Percentiles rank a stretch among this genome's conserved stretches.
phyloP scores from a whole-genome alignment of 2,888 invertebrate species.

The Apeira syringaria region DNA sequence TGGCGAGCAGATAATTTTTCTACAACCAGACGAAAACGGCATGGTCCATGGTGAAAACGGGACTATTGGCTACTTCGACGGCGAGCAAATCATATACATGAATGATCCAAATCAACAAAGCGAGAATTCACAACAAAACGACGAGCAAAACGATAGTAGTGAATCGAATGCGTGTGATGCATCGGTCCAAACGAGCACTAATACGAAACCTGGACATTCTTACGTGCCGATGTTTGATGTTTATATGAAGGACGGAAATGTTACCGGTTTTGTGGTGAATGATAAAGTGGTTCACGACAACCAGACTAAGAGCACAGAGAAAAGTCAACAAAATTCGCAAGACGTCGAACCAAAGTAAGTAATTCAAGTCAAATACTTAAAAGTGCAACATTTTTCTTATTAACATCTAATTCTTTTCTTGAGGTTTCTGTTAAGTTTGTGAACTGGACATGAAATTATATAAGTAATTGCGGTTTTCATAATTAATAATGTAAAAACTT shows the following conservation, averaged over 20 bases:
- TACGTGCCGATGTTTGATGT: conserved; percentile 45
- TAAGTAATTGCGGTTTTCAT: no score
- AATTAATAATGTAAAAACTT: no score
- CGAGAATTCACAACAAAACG: conserved; percentile 15
- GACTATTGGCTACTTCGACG: conserved; percentile 32
- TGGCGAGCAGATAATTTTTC: conserved; percentile 28
- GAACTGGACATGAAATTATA: no score
- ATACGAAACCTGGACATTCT: conserved; percentile 31
- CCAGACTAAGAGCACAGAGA: conserved; percentile 34
- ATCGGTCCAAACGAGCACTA: conserved; percentile 32
- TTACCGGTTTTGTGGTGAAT: conserved; percentile 43
- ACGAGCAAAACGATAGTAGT: conserved; percentile 17
- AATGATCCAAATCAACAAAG: conserved; percentile 11
- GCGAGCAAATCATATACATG: conserved; percentile 31
- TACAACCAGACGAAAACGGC: conserved; percentile 26
- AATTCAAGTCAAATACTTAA: neutral
- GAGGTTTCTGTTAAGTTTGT: no score
- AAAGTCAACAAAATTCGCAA: conserved; percentile 34
- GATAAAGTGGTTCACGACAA: conserved; percentile 29
- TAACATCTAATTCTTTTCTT: no score
- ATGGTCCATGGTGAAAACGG: conserved; percentile 24
- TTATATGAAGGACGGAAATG: conserved; percentile 48
- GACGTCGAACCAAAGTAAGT: conserved; percentile 25
- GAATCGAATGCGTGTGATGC: conserved; percentile 28
- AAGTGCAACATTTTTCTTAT: no score